phyloP scores from a whole-genome alignment of 1,140 invertebrate species.

The Hyles euphorbiae region DNA sequence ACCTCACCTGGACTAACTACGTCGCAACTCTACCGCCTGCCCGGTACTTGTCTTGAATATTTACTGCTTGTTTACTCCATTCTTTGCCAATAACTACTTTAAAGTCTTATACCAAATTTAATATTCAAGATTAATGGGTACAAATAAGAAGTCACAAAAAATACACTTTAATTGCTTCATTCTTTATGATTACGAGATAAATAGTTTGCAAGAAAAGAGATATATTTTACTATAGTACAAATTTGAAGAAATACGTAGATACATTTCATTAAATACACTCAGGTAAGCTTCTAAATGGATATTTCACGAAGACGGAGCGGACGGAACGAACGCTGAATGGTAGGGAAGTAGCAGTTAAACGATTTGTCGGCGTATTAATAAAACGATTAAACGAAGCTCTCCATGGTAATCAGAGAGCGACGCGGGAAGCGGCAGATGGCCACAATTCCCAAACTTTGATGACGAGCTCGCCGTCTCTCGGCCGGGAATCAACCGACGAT shows the following conservation, averaged over 20 bases:
- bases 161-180: too few species aligned
- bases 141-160: too few species aligned
- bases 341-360: constrained; percentile 56
- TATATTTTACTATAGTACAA: neutral
- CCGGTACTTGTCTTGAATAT: constrained; percentile 52
- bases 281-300: neutral
- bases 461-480: constrained; percentile 54
- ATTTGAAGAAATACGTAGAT: too few species aligned
- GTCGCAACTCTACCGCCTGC: constrained; percentile 31
- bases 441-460: constrained; percentile 71
- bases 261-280: too few species aligned
- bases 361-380: constrained; percentile 73
- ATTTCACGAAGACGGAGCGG: constrained; percentile 4
- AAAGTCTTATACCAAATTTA: too few species aligned
- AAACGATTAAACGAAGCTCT: constrained; percentile 73
- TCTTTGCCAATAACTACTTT: too few species aligned
- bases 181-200: constrained; percentile 8
- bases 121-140: too few species aligned
- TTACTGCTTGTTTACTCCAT: constrained; percentile 31
- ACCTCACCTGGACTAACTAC: constrained; percentile 29
- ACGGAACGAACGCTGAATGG: constrained; percentile 16
- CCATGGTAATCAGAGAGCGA: constrained; percentile 66
- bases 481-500: constrained; percentile 53
- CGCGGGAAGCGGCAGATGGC: constrained; percentile 62
- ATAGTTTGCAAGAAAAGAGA: constrained; percentile 1